Percentiles rank a stretch among this genome's conserved stretches.
phyloP scores from a whole-genome alignment of 1,140 invertebrate species.

The Drosophila athabasca region DNA sequence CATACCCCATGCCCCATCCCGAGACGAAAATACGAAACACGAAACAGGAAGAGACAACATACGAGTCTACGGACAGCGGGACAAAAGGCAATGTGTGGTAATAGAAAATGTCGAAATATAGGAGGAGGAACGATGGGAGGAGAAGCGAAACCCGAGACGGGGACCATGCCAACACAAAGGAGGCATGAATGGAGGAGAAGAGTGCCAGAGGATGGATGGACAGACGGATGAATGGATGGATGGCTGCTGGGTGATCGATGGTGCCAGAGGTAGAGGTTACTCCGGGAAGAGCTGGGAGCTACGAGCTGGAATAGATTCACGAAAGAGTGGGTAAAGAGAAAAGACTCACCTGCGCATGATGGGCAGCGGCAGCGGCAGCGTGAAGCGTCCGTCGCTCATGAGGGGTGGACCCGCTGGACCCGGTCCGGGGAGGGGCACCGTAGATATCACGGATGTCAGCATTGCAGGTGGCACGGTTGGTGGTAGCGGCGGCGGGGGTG shows the following conservation, averaged over 20 bases:
- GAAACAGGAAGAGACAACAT: slow-evolving; percentile 63
- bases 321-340: slow-evolving; percentile 8
- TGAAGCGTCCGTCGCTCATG: slow-evolving; percentile 79
- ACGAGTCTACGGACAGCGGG: slow-evolving; percentile 3
- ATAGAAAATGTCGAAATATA: slow-evolving; percentile 77
- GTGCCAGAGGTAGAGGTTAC: slow-evolving; percentile 54
- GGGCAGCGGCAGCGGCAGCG: slow-evolving; percentile 79
- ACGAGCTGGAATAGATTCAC: neutral
- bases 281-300: neutral
- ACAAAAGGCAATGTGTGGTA: slow-evolving; percentile 71
- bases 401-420: slow-evolving; percentile 46
- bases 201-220: slow-evolving; percentile 22
- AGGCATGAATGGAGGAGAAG: neutral
- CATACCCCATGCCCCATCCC: slow-evolving; percentile 37
- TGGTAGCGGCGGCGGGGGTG: slow-evolving; percentile 48
- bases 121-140: slow-evolving; percentile 31
- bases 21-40: slow-evolving; percentile 49
- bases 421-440: slow-evolving; percentile 71
- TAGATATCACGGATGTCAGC: slow-evolving; percentile 75
- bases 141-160: slow-evolving; percentile 53
- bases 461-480: slow-evolving; percentile 48
- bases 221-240: slow-evolving; percentile 41
- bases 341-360: slow-evolving; percentile 82
- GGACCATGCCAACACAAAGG: slow-evolving; percentile 33
- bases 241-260: slow-evolving; percentile 66